phyloP scores from a whole-genome alignment of 2,888 invertebrate species.

The Rhogogaster chlorosoma region DNA sequence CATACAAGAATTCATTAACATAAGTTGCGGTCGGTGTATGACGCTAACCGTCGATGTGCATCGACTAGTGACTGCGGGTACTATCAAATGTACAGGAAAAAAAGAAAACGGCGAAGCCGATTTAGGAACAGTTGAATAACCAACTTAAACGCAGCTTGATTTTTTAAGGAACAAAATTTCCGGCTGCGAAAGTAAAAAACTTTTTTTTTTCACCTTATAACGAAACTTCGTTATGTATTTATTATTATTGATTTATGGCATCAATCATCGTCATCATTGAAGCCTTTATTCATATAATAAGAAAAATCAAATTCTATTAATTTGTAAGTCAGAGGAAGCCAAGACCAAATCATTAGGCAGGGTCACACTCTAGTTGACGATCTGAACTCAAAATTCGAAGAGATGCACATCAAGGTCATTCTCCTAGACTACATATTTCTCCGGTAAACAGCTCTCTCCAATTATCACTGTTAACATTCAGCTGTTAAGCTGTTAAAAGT shows the following conservation, averaged over 20 bases:
- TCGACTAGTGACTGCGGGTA: neutral
- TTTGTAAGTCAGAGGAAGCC: conserved; percentile 48
- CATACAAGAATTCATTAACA: conserved; percentile 29
- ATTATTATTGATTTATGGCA: neutral
- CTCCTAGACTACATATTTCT: conserved; percentile 60
- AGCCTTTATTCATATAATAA: neutral
- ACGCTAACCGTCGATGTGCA: conserved; percentile 14
- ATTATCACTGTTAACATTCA: conserved; percentile 48
- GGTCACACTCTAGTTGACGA: conserved; percentile 75
- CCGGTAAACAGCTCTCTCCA: conserved; percentile 44
- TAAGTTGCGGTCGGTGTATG: conserved; percentile 23
- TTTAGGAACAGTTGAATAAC: neutral
- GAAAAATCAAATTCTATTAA: neutral
- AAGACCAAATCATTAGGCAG: conserved; percentile 50
- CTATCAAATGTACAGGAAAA: neutral
- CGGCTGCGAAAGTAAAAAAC: neutral
- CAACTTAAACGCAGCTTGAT: neutral
- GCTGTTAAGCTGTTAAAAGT: neutral
- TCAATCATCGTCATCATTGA: neutral
- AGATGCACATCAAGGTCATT: conserved; percentile 75
- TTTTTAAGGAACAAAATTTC: neutral
- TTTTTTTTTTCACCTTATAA: too few relatives aligned
- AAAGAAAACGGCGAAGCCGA: neutral
- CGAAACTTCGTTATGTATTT: neutral
- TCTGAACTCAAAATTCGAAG: conserved; percentile 73